A percentile compares a stretch with the other conserved stretches of the same genome.
phyloP scores from a whole-genome alignment of 2,888 invertebrate species.

The Neoscelio sp. region DNA sequence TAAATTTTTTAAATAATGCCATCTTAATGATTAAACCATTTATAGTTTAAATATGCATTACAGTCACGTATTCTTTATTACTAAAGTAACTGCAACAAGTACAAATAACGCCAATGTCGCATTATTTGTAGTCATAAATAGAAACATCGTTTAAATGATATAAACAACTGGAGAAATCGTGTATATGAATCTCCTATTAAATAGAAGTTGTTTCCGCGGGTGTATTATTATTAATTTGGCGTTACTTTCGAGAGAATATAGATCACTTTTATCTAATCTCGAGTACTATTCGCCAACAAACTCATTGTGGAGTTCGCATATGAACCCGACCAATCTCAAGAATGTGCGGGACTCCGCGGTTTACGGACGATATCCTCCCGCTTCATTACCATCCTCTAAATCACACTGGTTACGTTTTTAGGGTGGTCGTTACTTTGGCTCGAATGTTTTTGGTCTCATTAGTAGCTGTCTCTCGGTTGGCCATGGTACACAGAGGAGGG shows the following conservation, averaged over 20 bases:
- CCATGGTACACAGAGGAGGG: conserved; percentile 70
- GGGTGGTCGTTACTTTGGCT: conserved; percentile 77
- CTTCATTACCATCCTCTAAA: conserved; percentile 80
- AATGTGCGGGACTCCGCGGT: conserved; percentile 52
- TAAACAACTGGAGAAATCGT: background rate
- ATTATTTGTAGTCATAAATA: too few species aligned
- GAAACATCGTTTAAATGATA: background rate
- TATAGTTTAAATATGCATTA: too few species aligned
- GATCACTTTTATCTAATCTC: conserved; percentile 40
- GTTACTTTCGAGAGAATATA: conserved; percentile 18
- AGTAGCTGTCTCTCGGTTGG: conserved; percentile 77
- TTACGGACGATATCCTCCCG: conserved; percentile 65
- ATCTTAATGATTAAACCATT: too few species aligned
- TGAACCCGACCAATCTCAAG: conserved; percentile 37
- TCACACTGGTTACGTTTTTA: conserved; percentile 80
- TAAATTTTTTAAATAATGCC: too few species aligned
- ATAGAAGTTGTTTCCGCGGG: conserved; percentile 3
- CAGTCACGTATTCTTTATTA: background rate
- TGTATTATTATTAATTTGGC: conserved; percentile 32
- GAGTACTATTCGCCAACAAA: conserved; percentile 15
- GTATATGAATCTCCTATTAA: conserved; percentile 3
- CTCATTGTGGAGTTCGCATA: conserved; percentile 38
- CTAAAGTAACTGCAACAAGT: background rate
- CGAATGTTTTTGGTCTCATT: conserved; percentile 80
- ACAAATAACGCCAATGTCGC: conserved; percentile 1